Base-by-base conservation (phyloP, 1,140 invertebrate genomes). In the Caerostris extrusa region DNA sequence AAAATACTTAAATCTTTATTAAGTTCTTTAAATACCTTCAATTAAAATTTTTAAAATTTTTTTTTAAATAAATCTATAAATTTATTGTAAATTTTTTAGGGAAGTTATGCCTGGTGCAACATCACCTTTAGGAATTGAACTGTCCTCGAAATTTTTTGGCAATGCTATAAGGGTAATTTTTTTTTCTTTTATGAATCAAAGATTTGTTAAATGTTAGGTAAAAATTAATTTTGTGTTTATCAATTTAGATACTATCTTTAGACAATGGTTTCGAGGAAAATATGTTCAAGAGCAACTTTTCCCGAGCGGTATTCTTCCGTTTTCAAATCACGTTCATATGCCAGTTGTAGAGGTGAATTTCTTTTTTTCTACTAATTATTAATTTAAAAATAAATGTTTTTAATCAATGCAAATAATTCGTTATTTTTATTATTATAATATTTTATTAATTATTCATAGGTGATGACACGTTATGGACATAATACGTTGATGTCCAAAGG, bases 81-180 rank as follows among this genome's bases (percentile, higher is more conserved):
- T 34, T 34, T 34, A 34, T 34, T 34, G 34, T 34, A 17, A 56
- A 17, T 81, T 4, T 57, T 90, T 71, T 6, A 90, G 88, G 7
- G 88, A 90, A 90, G 88, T 90, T 10, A 56, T 90, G 64, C 88
- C 88, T 10, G 88, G 88, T n/a, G 88, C 88, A 7, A 19, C 88
- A 64, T 90, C 88, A 69, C 64, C 88, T 19, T 58, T 90, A 53
- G 67, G 67, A 77, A 55, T 90, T 7, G 88, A 90, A 71, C 53
- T 90, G 10, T 7, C 71, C 2, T n/a, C 19, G 6, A 90, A 90
- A 56, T 55, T 8, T 8, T 71, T 90, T 17, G 14, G 64, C 53
- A 71, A 14, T 3, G 64, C 50, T 57, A 1, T 90, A 4, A 55
- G 55, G n/a, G 88, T 90, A 90, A 34, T 34, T 61, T 19, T 60